Evolutionary conservation across 1,140 invertebrate genomes (phyloP).

Genomic region (Brachystomella parvula): DNA sequence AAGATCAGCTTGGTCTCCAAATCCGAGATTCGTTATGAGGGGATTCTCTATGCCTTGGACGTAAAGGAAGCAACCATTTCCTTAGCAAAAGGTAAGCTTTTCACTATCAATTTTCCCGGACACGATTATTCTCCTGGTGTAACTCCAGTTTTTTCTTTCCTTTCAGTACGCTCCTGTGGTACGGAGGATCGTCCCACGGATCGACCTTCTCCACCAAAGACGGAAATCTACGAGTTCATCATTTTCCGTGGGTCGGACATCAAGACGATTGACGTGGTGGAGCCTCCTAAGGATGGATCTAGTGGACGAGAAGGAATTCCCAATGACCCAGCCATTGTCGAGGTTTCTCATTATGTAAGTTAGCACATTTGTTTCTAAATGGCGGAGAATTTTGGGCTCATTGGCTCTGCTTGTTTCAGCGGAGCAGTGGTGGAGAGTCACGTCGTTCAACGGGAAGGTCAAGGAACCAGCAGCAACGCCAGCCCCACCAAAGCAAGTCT

Average conservation of each 20-base stretch:
- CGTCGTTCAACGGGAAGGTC: too few species aligned
- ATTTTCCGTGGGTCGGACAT: constrained; percentile 96
- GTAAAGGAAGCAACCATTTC: constrained; percentile 98
- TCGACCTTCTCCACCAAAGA: constrained; percentile 84
- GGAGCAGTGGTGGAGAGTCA: too few species aligned
- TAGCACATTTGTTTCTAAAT: too few species aligned
- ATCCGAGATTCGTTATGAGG: constrained; percentile 98
- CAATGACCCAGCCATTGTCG: constrained; percentile 92
- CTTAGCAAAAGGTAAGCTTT: constrained; percentile 85
- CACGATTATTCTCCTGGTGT: too few species aligned
- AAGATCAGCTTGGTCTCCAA: constrained; percentile 99
- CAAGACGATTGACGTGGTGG: constrained; percentile 90
- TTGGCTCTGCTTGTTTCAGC: too few species aligned
- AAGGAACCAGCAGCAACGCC: too few species aligned
- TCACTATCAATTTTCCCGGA: not conserved
- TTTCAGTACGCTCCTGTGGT: constrained; percentile 93
- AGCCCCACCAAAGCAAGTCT: too few species aligned
- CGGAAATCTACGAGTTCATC: constrained; percentile 97
- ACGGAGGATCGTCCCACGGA: constrained; percentile 94
- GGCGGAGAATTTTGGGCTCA: too few species aligned
- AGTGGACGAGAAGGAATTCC: constrained; percentile 47
- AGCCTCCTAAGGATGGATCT: constrained; percentile 42
- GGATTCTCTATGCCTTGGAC: constrained; percentile 96
- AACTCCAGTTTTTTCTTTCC: constrained; percentile 17
- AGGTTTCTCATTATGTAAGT: constrained; percentile 46